Evolutionary conservation across 2,113 vertebrate species (phyloP).

Genomic region (Dendropsophus ebraccatus): DNA sequence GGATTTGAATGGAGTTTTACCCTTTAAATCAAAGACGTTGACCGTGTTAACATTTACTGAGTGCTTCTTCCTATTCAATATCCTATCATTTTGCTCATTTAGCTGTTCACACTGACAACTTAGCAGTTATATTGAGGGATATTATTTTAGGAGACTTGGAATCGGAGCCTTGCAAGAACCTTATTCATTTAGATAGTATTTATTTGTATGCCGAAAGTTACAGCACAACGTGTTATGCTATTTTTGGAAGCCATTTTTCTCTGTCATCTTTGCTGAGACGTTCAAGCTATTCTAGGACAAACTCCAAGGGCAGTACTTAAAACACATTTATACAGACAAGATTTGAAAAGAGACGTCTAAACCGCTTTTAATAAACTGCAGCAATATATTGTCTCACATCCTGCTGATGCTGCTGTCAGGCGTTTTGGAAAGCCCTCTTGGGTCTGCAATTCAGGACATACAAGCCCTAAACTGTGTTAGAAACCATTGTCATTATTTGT

Average conservation of each 20-base stretch:
- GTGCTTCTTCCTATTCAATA: constrained; percentile 28
- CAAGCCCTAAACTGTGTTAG: background rate
- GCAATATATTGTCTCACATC: constrained; percentile 1
- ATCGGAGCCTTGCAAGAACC: background rate
- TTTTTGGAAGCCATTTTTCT: constrained; percentile 50
- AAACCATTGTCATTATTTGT: background rate
- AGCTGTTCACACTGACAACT: constrained; percentile 20
- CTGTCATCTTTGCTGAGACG: constrained; percentile 42
- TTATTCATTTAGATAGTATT: constrained; percentile 50
- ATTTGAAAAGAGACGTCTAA: constrained; percentile 33
- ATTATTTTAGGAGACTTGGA: constrained; percentile 43
- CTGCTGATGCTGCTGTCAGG: constrained; percentile 6
- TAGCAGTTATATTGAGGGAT: constrained; percentile 39
- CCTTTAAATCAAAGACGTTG: constrained; percentile 21
- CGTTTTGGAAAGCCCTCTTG: background rate
- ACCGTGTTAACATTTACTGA: constrained; percentile 43
- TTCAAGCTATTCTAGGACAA: constrained; percentile 49
- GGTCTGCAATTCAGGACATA: constrained; percentile 11
- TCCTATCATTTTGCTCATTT: constrained; percentile 30
- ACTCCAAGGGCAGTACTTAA: constrained; percentile 48
- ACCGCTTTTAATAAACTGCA: background rate
- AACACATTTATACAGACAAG: constrained; percentile 44
- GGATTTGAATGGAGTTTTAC: constrained; percentile 22
- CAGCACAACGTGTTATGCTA: constrained; percentile 9
- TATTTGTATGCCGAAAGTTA: constrained; percentile 53